Conservation (phyloP, 2,113 vertebrate species). For the Nasalis larvatus region DNA sequence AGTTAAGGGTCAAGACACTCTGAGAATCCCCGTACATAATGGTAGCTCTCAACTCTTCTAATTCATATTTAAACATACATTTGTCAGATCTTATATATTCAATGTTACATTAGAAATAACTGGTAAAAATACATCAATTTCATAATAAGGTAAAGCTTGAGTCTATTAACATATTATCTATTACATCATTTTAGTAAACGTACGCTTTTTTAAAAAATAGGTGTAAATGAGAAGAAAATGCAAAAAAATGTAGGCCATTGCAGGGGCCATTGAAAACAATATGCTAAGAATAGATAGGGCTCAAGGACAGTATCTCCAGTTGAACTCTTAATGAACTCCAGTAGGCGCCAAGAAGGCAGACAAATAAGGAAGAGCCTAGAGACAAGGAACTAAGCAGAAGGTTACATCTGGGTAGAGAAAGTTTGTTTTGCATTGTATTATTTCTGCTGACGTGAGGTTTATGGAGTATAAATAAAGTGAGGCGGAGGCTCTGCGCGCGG, state of each 20-base stretch:
- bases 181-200: slow-evolving; percentile 6
- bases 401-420: too few species aligned
- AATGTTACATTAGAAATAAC: background rate
- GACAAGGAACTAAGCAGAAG: too few species aligned
- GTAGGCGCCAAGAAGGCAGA: too few species aligned
- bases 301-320: too few species aligned
- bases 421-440: too few species aligned
- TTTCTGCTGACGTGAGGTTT: too few species aligned
- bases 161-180: background rate
- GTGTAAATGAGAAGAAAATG: background rate
- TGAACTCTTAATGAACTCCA: too few species aligned
- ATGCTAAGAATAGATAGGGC: too few species aligned
- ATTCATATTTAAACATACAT: background rate
- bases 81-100: background rate
- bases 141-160: background rate
- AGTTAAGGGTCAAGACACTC: background rate
- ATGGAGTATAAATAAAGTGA: too few species aligned
- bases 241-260: background rate
- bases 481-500: too few species aligned
- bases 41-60: background rate
- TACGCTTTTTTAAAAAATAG: background rate
- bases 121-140: background rate
- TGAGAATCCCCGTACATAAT: background rate
- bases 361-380: too few species aligned
- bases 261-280: too few species aligned